Evolutionary conservation across 2,888 invertebrate species (phyloP).

Genomic region (Druceiella hillmani): DNA sequence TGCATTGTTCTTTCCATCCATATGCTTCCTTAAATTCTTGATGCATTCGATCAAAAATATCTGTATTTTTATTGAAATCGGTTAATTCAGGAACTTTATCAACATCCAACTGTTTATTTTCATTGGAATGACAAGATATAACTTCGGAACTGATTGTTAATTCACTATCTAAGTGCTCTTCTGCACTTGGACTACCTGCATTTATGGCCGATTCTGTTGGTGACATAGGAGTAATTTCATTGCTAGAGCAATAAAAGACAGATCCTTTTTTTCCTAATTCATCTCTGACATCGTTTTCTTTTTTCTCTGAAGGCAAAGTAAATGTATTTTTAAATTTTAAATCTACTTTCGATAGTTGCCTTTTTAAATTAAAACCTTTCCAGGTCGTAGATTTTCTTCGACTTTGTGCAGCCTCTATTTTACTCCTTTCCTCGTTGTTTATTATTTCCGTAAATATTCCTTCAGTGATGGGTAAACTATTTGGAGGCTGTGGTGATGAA

Average conservation of each 20-base stretch:
- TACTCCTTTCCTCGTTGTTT: constrained; percentile 30
- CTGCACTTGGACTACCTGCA: no score
- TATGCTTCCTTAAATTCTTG: constrained; percentile 37
- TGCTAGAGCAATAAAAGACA: constrained; percentile 40
- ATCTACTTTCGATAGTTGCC: constrained; percentile 76
- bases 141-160: no score
- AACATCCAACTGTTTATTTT: no score
- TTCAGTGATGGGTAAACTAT: no score
- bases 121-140: no score
- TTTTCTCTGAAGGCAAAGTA: constrained; percentile 42
- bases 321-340: constrained; percentile 66
- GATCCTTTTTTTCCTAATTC: constrained; percentile 34
- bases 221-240: constrained; percentile 29
- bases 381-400: constrained; percentile 64
- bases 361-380: constrained; percentile 76
- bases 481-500: constrained; percentile 21
- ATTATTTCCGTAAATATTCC: no score
- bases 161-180: no score
- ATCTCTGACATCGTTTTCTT: constrained; percentile 32
- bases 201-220: constrained; percentile 31
- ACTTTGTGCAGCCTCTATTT: constrained; percentile 38
- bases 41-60: constrained; percentile 42
- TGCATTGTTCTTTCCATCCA: no score
- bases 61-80: no score
- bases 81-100: constrained; percentile 31